Evolutionary conservation across 1,140 invertebrate species (phyloP), one percentile per base, ranked within the genome.

Genomic region (Ceratina australensis): DNA sequence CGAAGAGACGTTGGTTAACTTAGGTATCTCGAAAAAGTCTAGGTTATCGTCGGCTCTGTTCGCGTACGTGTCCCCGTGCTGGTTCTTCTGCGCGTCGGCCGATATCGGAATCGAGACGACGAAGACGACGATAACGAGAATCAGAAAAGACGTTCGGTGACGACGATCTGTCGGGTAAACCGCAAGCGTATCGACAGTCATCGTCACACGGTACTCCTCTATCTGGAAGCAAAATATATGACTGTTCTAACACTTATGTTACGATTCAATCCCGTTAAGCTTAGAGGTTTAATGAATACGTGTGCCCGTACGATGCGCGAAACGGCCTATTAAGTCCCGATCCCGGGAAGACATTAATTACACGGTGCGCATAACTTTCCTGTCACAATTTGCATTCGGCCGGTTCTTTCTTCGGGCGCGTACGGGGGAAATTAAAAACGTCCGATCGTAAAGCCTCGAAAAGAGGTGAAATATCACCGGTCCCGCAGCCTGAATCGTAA

Each of bases 401-500:
- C 80, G 80, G 81, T 76, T 78, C 86, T 79, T 67, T 85, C 85
- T 84, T 59, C 28, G 68, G 52, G 72, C 56, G 72, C 26, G 33
- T 42, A 42, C 67, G 80, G 76, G 88, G 90, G 88, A 92, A 92
- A 92, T 92, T 91, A 91, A 92, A 92, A 91, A 91, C 90, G 89
- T 90, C 87, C 85, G 89, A 87, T 88, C 88, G 86, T 90, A 89
- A 91, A 91, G 88, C 83, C 85, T 82, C 71, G 76, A 80, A 84
- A 88, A 87, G 86, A 84, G 76, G 84, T 90, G 83, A 91, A 90
- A 86, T 92, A 91, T 88, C 81, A 81, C 65, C 73, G 75, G 47
- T 69, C 78, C 71, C 74, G 80, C 88, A 74, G 83, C 80, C 84
- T 86, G 90, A 89, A 90, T 91, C 83, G 85, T 90, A 90, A 90